Base-by-base conservation (phyloP, 2,888 invertebrate genomes). In the Drosophila formosana region DNA sequence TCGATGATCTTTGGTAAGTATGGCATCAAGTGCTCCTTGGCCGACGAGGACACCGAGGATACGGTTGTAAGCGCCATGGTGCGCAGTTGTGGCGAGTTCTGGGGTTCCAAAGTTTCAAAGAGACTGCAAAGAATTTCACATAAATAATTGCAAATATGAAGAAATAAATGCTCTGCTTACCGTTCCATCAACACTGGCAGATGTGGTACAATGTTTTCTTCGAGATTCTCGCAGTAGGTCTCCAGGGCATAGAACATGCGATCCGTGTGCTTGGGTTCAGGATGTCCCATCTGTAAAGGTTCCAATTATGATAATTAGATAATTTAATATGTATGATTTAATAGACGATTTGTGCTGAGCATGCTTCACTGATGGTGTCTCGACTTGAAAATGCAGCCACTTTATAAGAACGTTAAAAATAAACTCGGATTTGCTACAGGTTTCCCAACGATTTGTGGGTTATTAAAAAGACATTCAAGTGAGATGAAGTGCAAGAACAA, bases 171-270 rank as follows among this genome's bases (percentile, higher is more conserved):
- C 13, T 13, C 4, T 13, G 26, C 72, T 66, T 85, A 92, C 92
- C 95, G 93, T 53, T 95, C 95, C 96, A 97, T 96, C 43, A 97
- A 91, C 1, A 94, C 93, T 0, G 95, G 95, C 64, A 96, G 92
- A 75, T 96, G 96, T 0, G 96, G 96, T 53, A 95, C 91, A 39
- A 97, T 92, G n/a, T 94, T 95, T 55, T 95, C 94, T 73, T 95
- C 95, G 43, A 96, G 93, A 91, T 96, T 96, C 90, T 96, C 96
- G 85, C 96, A 96, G 89, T 96, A 96, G 66, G 95, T 95, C 91
- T 96, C 96, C 69, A 97, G 90, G 0, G 96, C 96, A 91, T 96
- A 96, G 90, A 96, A 97, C 93, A 96, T 95, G 56, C 96, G 94
- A 77, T 95, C 95, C 2, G 95, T 93, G 56, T 95, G 95, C 13